phyloP scores from a whole-genome alignment of 2,888 invertebrate genomes.

The Mimachlamys varia region DNA sequence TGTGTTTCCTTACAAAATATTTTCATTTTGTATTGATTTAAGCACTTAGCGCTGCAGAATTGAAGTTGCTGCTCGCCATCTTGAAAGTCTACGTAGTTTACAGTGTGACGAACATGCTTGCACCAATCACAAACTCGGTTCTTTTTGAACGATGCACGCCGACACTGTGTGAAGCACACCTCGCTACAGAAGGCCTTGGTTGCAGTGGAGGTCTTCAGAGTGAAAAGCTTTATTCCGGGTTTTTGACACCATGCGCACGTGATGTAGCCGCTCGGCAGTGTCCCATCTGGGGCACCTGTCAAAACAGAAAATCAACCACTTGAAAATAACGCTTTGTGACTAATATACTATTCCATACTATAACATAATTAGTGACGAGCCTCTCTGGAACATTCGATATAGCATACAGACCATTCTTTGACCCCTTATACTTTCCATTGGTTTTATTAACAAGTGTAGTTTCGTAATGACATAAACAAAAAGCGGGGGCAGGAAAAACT shows the following conservation, averaged over 20 bases:
- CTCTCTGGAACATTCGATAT: neutral
- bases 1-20: slow-evolving; percentile 97
- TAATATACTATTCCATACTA: no score
- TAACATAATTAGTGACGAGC: neutral
- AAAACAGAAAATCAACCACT: neutral
- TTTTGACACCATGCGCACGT: slow-evolving; percentile 81
- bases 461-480: no score
- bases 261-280: slow-evolving; percentile 65
- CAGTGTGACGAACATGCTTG: slow-evolving; percentile 93
- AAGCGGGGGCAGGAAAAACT: neutral
- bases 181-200: slow-evolving; percentile 89
- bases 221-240: slow-evolving; percentile 78
- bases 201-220: slow-evolving; percentile 76
- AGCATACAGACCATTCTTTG: neutral
- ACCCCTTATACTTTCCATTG: neutral
- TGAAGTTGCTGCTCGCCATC: slow-evolving; percentile 95
- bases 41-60: slow-evolving; percentile 94
- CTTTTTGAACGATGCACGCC: slow-evolving; percentile 94
- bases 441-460: no score
- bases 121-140: slow-evolving; percentile 97
- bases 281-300: slow-evolving; percentile 55
- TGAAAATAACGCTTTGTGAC: neutral
- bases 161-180: slow-evolving; percentile 93
- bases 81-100: slow-evolving; percentile 95
- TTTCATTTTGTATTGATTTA: slow-evolving; percentile 98